Base-by-base conservation (phyloP, 2,888 invertebrate genomes). In the Ametastegia equiseti region DNA sequence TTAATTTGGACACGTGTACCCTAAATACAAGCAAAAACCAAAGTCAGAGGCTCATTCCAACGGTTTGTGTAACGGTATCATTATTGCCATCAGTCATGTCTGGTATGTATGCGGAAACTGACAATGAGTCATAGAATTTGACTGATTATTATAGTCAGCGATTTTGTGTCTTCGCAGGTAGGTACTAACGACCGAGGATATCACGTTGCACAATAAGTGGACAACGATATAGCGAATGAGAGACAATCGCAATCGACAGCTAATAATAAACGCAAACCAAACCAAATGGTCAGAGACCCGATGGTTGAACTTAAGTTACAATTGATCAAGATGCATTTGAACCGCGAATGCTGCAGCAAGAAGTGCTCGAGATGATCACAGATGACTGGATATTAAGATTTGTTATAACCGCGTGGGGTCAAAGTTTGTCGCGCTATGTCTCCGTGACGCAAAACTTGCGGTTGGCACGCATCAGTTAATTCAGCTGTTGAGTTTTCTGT, bases 11-110 rank as follows among this genome's bases (percentile, higher is more conserved):
- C 23, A 19, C 19, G 54, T 23, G 9, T 54, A 11, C 7, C 19
- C 33, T 69, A 27, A 73, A 47, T 50, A 5, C 47, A 45, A 73
- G 33, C 15, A 15, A 81, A 69, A 82, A 78, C 36, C 36, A 39
- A 27, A n/a, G 1, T 19, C 19, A n/a, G 36, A 15, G 6, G 2
- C 36, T 67, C 36, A 19, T 19, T 19, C 39, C 19, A n/a, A 65
- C 65, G 65, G 36, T 65, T 33, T 36, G 19, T 39, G 65, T 67
- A 67, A 67, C 65, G 39, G 39, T 39, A 39, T 36, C 65, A 5
- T 36, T 65, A 39, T 65, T 9, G 11, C 39, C 19, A 7, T 1
- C 33, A 19, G 36, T 65, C 27, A 30, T 3, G 36, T 39, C 33
- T 19, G 39, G 65, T 65, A 65, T 65, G 65, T 65, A 65, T 65